Base-by-base conservation (phyloP, 1,140 invertebrate species). In the Anastrepha ludens region DNA sequence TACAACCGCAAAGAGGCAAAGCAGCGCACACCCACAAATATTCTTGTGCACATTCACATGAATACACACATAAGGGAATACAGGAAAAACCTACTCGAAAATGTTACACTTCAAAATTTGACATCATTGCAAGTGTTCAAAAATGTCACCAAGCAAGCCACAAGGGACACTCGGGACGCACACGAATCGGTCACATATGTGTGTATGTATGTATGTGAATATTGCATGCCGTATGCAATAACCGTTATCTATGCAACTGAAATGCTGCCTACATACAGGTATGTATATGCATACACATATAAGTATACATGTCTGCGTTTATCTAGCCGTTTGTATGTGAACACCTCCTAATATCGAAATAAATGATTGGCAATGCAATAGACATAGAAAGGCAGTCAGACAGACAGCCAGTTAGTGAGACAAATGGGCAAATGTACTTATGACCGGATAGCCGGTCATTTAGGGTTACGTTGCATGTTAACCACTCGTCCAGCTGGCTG, bases 391-490 rank as follows among this genome's bases (percentile, higher is more conserved):
- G 11, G 29, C 64, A 74, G 44, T 7, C 47, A 55, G 74, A 50
- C 39, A 55, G 74, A 78, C 15, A 29, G 47, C 13, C 74, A 81
- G 74, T 81, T 81, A 81, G 74, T 81, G 74, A n/a, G 74, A 81
- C 64, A 13, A 81, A 81, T 81, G 74, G 41, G 55, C 74, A 81
- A 81, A 50, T 81, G 74, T 81, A 81, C 74, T 81, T 81, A 81
- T 81, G 74, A 55, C 74, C 74, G 74, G 74, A 81, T 81, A 81
- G 74, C 47, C 74, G 74, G 74, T 81, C 74, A 81, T 81, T 81
- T 81, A 81, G 74, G 74, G 74, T 81, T 81, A 58, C 74, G 47
- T 81, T 81, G 74, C 74, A 81, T 81, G 74, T 81, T 81, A n/a
- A 5, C 13, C 47, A 3, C 17, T 47, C 47, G 41, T 81, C 15